Conservation (phyloP, 2,113 vertebrate genomes). For the Pseudolaguvia tuberculata region DNA sequence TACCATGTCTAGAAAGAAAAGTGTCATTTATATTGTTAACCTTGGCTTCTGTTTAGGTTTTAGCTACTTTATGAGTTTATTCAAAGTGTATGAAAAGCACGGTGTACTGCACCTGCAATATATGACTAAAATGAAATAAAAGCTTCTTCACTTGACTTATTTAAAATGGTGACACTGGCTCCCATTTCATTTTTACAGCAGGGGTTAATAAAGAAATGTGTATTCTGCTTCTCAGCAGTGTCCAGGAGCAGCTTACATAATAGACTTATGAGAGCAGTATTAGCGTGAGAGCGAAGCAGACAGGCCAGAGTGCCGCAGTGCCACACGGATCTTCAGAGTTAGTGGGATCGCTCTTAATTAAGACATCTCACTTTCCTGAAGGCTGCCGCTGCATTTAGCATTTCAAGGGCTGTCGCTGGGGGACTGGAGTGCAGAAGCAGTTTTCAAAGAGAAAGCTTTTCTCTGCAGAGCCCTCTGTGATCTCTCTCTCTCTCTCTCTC, state of each 20-base stretch:
- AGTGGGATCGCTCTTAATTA: constrained; percentile 45
- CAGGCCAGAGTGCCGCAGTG: constrained; percentile 15
- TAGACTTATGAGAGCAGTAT: constrained; percentile 20
- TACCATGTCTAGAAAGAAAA: not conserved
- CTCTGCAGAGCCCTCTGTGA: constrained; percentile 32
- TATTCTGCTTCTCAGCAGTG: constrained; percentile 23
- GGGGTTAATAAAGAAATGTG: constrained; percentile 20
- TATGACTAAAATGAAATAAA: too few species aligned
- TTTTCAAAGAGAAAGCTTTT: constrained; percentile 50
- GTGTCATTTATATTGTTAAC: not conserved
- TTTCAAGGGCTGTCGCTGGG: constrained; percentile 49
- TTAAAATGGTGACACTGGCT: too few species aligned
- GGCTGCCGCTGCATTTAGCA: constrained; percentile 45
- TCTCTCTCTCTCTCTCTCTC: not conserved
- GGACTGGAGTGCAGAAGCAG: constrained; percentile 52
- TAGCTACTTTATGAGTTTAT: not conserved
- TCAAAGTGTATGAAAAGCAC: not conserved
- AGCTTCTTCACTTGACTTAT: too few species aligned
- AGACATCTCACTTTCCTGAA: constrained; percentile 43
- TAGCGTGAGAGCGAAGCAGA: constrained; percentile 24
- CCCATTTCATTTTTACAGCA: too few species aligned
- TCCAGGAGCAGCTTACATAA: constrained; percentile 32
- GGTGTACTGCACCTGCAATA: too few species aligned
- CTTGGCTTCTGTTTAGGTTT: not conserved
- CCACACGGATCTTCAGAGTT: constrained; percentile 14